A percentile compares a stretch with the other conserved stretches of the same genome.
These are phyloP conservation scores for Silurus aristotelis DNA, from an alignment of 2,797 vertebrate species.

Conservation along the genomic window DNA sequence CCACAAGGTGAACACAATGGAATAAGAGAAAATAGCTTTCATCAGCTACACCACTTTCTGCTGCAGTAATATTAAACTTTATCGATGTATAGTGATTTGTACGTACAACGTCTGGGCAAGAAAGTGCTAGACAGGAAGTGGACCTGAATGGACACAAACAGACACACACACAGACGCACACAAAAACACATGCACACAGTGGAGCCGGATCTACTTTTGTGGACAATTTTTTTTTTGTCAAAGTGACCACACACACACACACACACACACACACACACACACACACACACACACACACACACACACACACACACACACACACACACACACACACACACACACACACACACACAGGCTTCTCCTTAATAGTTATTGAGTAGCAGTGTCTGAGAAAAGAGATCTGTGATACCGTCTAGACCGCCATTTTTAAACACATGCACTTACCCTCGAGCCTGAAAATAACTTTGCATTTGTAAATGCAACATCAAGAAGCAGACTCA, in stretches of 20 bases:
- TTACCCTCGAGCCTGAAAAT: not conserved
- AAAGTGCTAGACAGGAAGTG: not conserved
- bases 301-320: not conserved
- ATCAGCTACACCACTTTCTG: not conserved
- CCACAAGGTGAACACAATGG: slow-evolving; percentile 6
- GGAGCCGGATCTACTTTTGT: not conserved
- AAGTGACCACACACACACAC: not conserved
- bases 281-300: slow-evolving; percentile 8
- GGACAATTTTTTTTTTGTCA: not conserved
- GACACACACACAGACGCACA: not conserved
- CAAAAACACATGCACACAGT: not conserved
- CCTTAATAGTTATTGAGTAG: not conserved
- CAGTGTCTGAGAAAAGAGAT: not conserved
- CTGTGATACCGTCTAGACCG: not conserved
- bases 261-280: slow-evolving; percentile 1
- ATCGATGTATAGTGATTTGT: slow-evolving; percentile 1
- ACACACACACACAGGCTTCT: not conserved
- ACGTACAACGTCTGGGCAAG: not conserved
- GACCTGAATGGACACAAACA: not conserved
- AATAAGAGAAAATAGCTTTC: slow-evolving; percentile 8
- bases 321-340: slow-evolving; percentile 6
- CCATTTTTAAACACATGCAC: not conserved
- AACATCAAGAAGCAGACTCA: not conserved
- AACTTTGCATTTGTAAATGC: not conserved
- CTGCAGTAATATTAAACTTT: slow-evolving; percentile 27